Conservation (phyloP, 2,797 vertebrate genomes). For the Helostoma temminkii region DNA sequence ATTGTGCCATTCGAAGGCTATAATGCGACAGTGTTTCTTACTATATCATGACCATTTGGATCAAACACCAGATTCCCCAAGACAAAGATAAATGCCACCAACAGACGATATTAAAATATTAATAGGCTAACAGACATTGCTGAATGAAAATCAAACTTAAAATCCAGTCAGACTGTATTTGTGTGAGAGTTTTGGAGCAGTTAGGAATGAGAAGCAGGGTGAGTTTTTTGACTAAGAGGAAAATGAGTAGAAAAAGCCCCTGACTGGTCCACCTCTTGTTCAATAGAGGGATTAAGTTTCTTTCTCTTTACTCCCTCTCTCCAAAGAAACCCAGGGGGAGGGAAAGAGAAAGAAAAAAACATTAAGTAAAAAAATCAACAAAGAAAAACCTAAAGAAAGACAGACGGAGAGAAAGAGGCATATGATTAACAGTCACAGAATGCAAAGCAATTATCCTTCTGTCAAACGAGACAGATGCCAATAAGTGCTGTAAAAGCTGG, state of each 20-base stretch:
- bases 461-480: constrained; percentile 5
- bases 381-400: constrained; percentile 23
- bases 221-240: constrained; percentile 51
- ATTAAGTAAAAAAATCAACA: constrained; percentile 27
- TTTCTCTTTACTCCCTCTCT: constrained; percentile 64
- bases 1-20: neutral
- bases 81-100: neutral
- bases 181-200: constrained; percentile 18
- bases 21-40: neutral
- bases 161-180: constrained; percentile 10
- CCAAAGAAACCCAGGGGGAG: constrained; percentile 58
- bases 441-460: constrained; percentile 34
- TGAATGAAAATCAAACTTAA: neutral
- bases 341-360: constrained; percentile 45
- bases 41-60: neutral
- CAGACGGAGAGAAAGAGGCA: constrained; percentile 17
- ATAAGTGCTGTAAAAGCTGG: constrained; percentile 16
- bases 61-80: neutral
- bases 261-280: constrained; percentile 70
- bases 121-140: neutral
- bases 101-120: neutral
- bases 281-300: constrained; percentile 81
- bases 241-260: constrained; percentile 57
- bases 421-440: constrained; percentile 49
- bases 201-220: constrained; percentile 52